Evolutionary conservation across 2,113 vertebrate genomes (phyloP).

Genomic region (Thymallus thymallus): DNA sequence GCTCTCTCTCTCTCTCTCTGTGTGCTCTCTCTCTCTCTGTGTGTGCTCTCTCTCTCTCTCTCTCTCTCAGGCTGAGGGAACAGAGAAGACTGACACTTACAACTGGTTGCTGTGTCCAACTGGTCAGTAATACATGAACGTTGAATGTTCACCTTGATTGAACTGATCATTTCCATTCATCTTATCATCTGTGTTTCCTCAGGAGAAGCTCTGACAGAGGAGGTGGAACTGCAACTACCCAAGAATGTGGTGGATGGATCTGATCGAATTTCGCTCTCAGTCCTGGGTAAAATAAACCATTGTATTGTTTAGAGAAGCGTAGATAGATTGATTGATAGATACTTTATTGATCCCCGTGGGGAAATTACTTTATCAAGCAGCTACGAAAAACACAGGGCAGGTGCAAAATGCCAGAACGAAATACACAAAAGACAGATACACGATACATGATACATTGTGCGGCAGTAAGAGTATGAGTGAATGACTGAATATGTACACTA

Average conservation of each 20-base stretch:
- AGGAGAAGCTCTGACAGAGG: conserved; percentile 45
- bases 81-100: conserved; percentile 44
- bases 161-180: not conserved
- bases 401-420: too few relatives aligned
- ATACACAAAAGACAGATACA: too few relatives aligned
- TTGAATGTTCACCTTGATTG: not conserved
- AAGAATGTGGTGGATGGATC: conserved; percentile 60
- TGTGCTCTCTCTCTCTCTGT: too few relatives aligned
- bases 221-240: conserved; percentile 50
- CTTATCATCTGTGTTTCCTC: conserved; percentile 19
- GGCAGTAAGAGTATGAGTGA: too few relatives aligned
- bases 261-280: conserved; percentile 49
- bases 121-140: conserved; percentile 43
- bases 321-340: too few relatives aligned
- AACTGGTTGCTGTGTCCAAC: conserved; percentile 62
- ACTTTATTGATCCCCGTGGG: too few relatives aligned
- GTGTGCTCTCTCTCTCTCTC: not conserved
- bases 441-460: too few relatives aligned
- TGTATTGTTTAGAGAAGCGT: not conserved
- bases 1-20: too few relatives aligned
- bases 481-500: too few relatives aligned
- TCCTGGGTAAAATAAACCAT: conserved; percentile 57
- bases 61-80: conserved; percentile 59
- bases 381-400: too few relatives aligned
- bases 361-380: too few relatives aligned